phyloP scores from a whole-genome alignment of 2,888 invertebrate species.

The Charanyca ferruginea region DNA sequence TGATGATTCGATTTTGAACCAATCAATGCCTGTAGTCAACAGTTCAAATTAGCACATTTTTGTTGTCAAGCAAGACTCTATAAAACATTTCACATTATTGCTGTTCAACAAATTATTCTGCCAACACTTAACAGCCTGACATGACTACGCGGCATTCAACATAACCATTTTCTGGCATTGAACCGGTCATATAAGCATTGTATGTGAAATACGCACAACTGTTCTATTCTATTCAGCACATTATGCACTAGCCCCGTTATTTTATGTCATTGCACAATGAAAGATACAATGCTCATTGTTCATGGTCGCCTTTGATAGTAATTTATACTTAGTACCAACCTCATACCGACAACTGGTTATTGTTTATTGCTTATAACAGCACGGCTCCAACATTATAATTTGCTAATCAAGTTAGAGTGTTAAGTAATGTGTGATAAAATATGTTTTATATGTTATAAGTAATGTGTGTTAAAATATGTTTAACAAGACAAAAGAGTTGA shows the following conservation, averaged over 20 bases:
- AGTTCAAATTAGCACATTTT: slow-evolving; percentile 10
- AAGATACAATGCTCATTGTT: slow-evolving; percentile 54
- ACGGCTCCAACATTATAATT: too few species aligned
- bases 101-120: slow-evolving; percentile 32
- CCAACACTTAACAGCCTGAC: slow-evolving; percentile 51
- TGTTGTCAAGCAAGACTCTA: slow-evolving; percentile 1
- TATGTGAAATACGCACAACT: slow-evolving; percentile 42
- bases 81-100: slow-evolving; percentile 30
- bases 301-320: slow-evolving; percentile 40
- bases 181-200: slow-evolving; percentile 42
- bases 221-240: slow-evolving; percentile 48
- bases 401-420: too few species aligned
- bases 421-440: too few species aligned
- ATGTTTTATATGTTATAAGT: too few species aligned
- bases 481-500: too few species aligned
- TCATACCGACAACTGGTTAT: background rate
- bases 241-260: slow-evolving; percentile 49
- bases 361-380: too few species aligned
- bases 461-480: too few species aligned
- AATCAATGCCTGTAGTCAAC: slow-evolving; percentile 2
- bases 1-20: background rate
- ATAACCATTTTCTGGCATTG: slow-evolving; percentile 59
- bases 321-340: slow-evolving; percentile 30
- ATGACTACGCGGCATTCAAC: slow-evolving; percentile 34
- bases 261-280: slow-evolving; percentile 47